These are phyloP conservation scores for Epizoanthus stellaris DNA, from an alignment of 92 coral and sea anemone species.

Conservation along the genomic window DNA sequence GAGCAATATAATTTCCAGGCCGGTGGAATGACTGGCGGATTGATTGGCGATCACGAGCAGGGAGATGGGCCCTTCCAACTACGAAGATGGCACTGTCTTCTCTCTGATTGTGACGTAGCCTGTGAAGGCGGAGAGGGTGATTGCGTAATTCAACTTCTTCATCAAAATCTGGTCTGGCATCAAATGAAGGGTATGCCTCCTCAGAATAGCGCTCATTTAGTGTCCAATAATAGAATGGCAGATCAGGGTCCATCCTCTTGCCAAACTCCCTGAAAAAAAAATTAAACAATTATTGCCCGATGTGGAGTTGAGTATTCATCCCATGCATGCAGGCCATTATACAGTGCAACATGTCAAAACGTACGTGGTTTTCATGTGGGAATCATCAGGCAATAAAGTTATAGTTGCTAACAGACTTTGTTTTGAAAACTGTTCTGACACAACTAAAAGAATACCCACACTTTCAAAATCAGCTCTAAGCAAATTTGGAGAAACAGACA, in stretches of 20 bases:
- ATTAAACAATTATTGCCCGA: not conserved
- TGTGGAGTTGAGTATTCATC: not conserved
- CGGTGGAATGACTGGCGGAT: conserved; percentile 63
- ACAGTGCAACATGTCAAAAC: not conserved
- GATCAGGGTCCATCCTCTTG: conserved; percentile 62
- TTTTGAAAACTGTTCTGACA: not conserved
- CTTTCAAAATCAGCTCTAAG: conserved; percentile 15
- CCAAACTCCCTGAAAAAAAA: conserved; percentile 58
- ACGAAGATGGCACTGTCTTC: conserved; percentile 74
- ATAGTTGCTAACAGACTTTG: conserved; percentile 4
- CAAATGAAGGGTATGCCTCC: conserved; percentile 68
- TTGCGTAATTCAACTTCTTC: conserved; percentile 46
- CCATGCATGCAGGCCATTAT: not conserved
- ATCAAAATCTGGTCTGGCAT: conserved; percentile 61
- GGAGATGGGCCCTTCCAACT: conserved; percentile 57
- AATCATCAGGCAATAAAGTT: not conserved
- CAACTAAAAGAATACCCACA: conserved; percentile 12
- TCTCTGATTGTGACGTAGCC: conserved; percentile 59
- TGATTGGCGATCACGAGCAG: conserved; percentile 54
- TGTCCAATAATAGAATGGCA: conserved; percentile 68
- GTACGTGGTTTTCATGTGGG: not conserved
- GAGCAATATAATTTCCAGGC: conserved; percentile 55
- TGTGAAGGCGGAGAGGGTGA: conserved; percentile 75
- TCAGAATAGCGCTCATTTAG: conserved; percentile 59
- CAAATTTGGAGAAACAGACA: conserved; percentile 11